Evolutionary conservation across 2,888 invertebrate species (phyloP).

Genomic region (Amphipoea oculea): DNA sequence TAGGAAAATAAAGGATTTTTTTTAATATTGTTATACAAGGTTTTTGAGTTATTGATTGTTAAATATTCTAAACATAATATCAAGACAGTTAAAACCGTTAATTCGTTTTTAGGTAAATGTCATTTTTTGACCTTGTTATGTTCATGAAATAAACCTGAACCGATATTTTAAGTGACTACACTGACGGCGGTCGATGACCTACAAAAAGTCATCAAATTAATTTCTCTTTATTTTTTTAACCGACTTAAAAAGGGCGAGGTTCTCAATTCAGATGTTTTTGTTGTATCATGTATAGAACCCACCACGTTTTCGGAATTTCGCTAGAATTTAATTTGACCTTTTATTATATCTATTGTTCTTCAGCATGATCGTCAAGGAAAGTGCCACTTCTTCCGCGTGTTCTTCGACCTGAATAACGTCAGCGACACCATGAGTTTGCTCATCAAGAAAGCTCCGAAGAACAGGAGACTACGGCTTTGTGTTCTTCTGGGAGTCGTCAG

Average conservation of each 20-base stretch:
- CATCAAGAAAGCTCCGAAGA: conserved; percentile 84
- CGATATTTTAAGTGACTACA: too few relatives aligned
- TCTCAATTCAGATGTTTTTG: too few relatives aligned
- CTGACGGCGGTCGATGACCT: background rate
- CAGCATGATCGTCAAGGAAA: conserved; percentile 80
- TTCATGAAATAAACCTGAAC: too few relatives aligned
- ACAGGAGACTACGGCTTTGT: conserved; percentile 81
- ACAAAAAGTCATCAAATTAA: background rate
- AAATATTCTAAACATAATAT: too few relatives aligned
- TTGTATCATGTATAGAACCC: background rate
- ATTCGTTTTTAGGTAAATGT: too few relatives aligned
- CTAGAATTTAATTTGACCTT: background rate
- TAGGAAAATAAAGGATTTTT: too few relatives aligned
- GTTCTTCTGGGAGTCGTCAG: conserved; percentile 83
- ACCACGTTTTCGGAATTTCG: too few relatives aligned
- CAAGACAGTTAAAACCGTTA: too few relatives aligned
- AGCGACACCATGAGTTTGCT: conserved; percentile 85
- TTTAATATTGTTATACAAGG: too few relatives aligned
- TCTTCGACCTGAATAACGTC: conserved; percentile 83
- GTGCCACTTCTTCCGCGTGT: conserved; percentile 74
- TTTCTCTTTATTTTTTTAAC: background rate
- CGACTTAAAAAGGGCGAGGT: too few relatives aligned
- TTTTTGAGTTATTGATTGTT: too few relatives aligned
- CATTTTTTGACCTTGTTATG: too few relatives aligned
- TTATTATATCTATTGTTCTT: conserved; percentile 19